phyloP scores from a whole-genome alignment of 1,140 invertebrate genomes.

The Venturia canescens region DNA sequence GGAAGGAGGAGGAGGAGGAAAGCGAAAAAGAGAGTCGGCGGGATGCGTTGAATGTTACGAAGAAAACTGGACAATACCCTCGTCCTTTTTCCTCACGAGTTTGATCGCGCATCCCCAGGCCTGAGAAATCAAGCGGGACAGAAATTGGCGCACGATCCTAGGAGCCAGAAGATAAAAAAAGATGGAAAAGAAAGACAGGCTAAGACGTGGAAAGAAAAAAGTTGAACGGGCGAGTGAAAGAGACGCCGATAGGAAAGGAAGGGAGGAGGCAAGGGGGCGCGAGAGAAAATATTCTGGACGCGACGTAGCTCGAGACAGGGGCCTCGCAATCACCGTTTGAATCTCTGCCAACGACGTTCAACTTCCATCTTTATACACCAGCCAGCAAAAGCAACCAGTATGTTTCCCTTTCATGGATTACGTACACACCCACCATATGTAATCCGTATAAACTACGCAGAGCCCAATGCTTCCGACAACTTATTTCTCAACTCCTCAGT shows the following conservation, averaged over 20 bases:
- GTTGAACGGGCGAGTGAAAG: constrained; percentile 44
- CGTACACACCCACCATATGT: not conserved
- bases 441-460: no score
- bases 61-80: constrained; percentile 26
- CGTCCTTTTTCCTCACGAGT: constrained; percentile 8
- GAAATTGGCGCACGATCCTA: constrained; percentile 29
- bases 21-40: not conserved
- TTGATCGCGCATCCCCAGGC: constrained; percentile 21
- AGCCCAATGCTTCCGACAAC: not conserved
- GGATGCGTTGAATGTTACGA: not conserved
- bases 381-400: not conserved
- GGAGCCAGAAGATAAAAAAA: constrained; percentile 31
- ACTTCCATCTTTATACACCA: constrained; percentile 36
- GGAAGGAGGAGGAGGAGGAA: not conserved
- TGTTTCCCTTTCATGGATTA: constrained; percentile 13
- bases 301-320: constrained; percentile 69
- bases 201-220: constrained; percentile 22
- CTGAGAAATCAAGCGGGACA: constrained; percentile 35
- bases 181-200: constrained; percentile 9
- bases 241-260: constrained; percentile 26
- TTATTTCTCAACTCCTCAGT: not conserved
- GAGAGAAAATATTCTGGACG: constrained; percentile 68
- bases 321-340: constrained; percentile 74
- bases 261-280: constrained; percentile 45
- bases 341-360: constrained; percentile 69